Base-by-base conservation (phyloP, 1,140 invertebrate genomes). In the Ceratina australensis region DNA sequence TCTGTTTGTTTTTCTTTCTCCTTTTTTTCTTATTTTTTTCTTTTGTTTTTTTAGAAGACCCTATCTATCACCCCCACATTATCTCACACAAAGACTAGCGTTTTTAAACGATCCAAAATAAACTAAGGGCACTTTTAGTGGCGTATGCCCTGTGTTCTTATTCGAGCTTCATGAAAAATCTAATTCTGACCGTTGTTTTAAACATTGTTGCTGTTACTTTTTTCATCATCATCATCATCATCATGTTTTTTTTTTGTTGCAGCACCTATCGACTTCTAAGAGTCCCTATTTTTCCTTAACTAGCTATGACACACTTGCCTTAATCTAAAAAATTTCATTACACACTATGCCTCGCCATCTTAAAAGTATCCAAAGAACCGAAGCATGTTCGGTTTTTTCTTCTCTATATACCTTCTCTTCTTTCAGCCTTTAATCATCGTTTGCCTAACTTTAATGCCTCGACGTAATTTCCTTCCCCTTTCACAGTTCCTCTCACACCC, bases 101-200 rank as follows among this genome's bases (percentile, higher is more conserved):
- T 88, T 82, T 88, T 88, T 87, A 90, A 91, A 90, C 85, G 86
- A 90, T 90, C 86, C 86, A 91, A 91, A 91, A 91, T 90, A 90
- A 91, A 91, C 88, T 91, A 91, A 91, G 90, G 89, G 90, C 90
- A 91, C 90, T 91, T 91, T 91, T 89, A 89, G 85, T 91, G 90
- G 89, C 89, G 86, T 87, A 90, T 90, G 88, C 89, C 89, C 90
- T 88, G 33, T 74, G 33, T 74, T 78, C 80, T 86, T 89, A 89
- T 86, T 87, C 84, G 78, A 89, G 82, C 87, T 87, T 89, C 86
- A 87, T 89, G 87, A 90, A 90, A 90, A 90, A 89, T 90, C 88
- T 85, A 91, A 89, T 87, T 88, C 84, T 87, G 85, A 87, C 79
- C 83, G 74, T 87, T 88, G 83, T 85, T 42, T 42, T 85, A 87